These are phyloP conservation scores for Hofmannophila pseudospretella DNA, from an alignment of 2,888 invertebrate species.

Conservation along the genomic window DNA sequence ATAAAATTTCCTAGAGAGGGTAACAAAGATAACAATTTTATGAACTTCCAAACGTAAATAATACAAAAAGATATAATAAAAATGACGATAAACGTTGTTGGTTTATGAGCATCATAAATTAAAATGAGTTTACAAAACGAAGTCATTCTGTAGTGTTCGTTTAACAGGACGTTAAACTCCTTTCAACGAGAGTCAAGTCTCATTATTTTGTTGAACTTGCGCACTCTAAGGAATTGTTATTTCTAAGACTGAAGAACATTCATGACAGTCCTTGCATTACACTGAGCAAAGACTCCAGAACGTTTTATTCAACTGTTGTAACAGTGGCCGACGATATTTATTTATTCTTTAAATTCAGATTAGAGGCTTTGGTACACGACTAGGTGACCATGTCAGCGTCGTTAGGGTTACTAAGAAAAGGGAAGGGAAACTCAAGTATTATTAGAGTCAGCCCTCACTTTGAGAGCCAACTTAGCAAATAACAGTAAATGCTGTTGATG, in stretches of 20 bases:
- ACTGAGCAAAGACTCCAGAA: too few species aligned
- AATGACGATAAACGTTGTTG: slow-evolving; percentile 1
- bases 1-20: too few species aligned
- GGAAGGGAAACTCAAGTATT: too few species aligned
- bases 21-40: slow-evolving; percentile 1
- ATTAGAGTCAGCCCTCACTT: too few species aligned
- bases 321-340: too few species aligned
- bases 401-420: too few species aligned
- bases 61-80: slow-evolving; percentile 1
- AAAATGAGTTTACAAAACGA: slow-evolving; percentile 1
- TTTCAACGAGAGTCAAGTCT: slow-evolving; percentile 1
- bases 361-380: too few species aligned
- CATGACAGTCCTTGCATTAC: background rate
- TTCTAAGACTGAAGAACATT: background rate
- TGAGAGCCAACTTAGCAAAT: too few species aligned
- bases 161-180: background rate
- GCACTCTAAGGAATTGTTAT: background rate
- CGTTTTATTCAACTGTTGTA: too few species aligned
- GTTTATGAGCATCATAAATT: slow-evolving; percentile 1
- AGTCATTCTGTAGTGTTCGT: background rate
- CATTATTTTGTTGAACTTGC: background rate
- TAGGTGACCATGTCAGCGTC: too few species aligned
- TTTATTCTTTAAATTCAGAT: too few species aligned
- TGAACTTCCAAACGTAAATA: background rate
- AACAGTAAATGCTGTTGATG: too few species aligned